Percentiles rank a stretch among this genome's conserved stretches.
These are phyloP conservation scores for Xenentodon cancila DNA, from an alignment of 2,797 vertebrate species.

Conservation along the genomic window DNA sequence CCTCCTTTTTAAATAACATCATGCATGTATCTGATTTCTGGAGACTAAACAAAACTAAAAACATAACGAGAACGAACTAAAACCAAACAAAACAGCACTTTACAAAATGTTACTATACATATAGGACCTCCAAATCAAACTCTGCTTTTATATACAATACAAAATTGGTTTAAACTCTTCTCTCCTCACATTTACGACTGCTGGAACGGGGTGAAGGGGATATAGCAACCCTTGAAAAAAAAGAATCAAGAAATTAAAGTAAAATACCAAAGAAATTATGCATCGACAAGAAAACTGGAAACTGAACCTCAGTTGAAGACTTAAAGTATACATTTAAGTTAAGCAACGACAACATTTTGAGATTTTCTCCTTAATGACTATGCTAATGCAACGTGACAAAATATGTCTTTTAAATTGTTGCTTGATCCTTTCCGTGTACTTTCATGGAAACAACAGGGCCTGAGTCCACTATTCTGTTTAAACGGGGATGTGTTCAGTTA, in stretches of 20 bases:
- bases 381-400: conserved; percentile 56
- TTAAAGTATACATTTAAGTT: conserved; percentile 69
- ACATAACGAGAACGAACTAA: conserved; percentile 33
- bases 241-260: conserved; percentile 10
- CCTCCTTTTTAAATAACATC: conserved; percentile 56
- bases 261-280: conserved; percentile 42
- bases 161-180: conserved; percentile 57
- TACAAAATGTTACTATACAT: conserved; percentile 78
- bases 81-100: conserved; percentile 71
- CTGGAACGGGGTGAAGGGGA: conserved; percentile 41
- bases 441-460: conserved; percentile 67
- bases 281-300: conserved; percentile 27
- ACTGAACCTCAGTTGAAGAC: conserved; percentile 63
- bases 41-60: conserved; percentile 55
- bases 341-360: conserved; percentile 70
- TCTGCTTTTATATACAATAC: conserved; percentile 73
- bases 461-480: conserved; percentile 58
- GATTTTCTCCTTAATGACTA: conserved; percentile 42
- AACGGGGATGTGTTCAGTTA: conserved; percentile 62
- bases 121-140: conserved; percentile 61
- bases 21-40: conserved; percentile 72
- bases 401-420: conserved; percentile 46
- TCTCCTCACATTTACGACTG: conserved; percentile 50
- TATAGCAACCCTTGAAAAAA: conserved; percentile 45
- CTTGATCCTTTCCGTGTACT: conserved; percentile 61